These are phyloP conservation scores for Drosophila pandora DNA, from an alignment of 1,140 invertebrate genomes.

Conservation along the genomic window DNA sequence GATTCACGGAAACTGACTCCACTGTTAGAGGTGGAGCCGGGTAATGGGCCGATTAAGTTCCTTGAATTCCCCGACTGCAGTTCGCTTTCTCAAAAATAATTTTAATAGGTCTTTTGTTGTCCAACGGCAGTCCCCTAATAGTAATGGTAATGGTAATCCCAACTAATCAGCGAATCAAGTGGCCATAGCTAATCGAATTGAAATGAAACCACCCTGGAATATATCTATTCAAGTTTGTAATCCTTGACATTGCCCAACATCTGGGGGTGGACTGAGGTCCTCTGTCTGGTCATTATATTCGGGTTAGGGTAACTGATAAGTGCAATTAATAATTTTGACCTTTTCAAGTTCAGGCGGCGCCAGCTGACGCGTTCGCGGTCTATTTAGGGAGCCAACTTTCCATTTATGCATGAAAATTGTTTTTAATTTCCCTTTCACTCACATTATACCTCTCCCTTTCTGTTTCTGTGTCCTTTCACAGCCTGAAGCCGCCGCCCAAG, in stretches of 20 bases:
- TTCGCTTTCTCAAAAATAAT: too few species aligned
- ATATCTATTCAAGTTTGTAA: constrained; percentile 6
- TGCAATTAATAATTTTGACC: constrained; percentile 80
- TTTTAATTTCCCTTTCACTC: constrained; percentile 51
- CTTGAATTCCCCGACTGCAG: constrained; percentile 1
- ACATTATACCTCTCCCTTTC: constrained; percentile 6
- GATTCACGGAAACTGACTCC: constrained; percentile 66
- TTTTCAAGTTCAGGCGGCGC: constrained; percentile 59
- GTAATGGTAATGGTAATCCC: too few species aligned
- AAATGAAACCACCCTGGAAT: constrained; percentile 25
- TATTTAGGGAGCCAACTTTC: constrained; percentile 47
- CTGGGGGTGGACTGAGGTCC: constrained; percentile 24
- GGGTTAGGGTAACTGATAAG: constrained; percentile 65
- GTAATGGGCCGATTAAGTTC: constrained; percentile 34
- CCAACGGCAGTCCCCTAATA: too few species aligned
- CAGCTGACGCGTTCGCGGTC: constrained; percentile 39
- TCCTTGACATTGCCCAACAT: constrained; percentile 3
- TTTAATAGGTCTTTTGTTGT: too few species aligned
- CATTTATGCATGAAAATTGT: constrained; percentile 69
- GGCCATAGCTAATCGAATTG: constrained; percentile 70
- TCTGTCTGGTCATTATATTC: constrained; percentile 6
- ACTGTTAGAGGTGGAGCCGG: constrained; percentile 24
- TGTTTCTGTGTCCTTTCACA: constrained; percentile 83
- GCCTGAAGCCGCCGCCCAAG: constrained; percentile 97
- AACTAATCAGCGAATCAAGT: constrained; percentile 78